Percentiles rank a stretch among this genome's conserved stretches.
phyloP scores from a whole-genome alignment of 2,888 invertebrate genomes.

The Euplagia quadripunctaria region DNA sequence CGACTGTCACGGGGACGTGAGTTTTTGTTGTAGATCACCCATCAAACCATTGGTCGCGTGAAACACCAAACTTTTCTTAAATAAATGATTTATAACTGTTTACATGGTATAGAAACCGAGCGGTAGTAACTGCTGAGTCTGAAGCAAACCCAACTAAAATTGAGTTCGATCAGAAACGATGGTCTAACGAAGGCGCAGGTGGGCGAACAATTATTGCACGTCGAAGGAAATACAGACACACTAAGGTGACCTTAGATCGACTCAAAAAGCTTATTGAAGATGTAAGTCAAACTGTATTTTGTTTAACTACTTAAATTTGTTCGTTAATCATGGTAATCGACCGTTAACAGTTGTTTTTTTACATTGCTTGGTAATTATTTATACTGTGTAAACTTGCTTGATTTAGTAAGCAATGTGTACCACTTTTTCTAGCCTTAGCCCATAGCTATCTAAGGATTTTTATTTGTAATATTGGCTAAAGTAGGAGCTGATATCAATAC shows the following conservation, averaged over 20 bases:
- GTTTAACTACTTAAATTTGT: not conserved
- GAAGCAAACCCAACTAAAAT: constrained; percentile 75
- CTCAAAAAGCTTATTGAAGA: constrained; percentile 68
- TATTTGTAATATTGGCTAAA: not conserved
- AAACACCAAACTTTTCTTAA: too few relatives aligned
- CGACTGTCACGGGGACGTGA: too few relatives aligned
- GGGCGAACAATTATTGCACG: constrained; percentile 63
- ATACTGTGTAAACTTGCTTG: not conserved
- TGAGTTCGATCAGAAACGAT: constrained; percentile 74
- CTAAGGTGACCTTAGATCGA: constrained; percentile 57
- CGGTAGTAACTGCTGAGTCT: constrained; percentile 76
- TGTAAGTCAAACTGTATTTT: constrained; percentile 56
- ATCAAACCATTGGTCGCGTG: too few relatives aligned
- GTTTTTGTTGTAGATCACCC: too few relatives aligned
- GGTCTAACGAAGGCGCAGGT: constrained; percentile 74
- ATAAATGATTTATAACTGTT: too few relatives aligned
- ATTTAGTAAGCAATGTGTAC: not conserved
- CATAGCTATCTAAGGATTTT: too few relatives aligned
- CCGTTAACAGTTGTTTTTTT: not conserved
- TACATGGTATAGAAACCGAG: constrained; percentile 63
- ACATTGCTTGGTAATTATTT: not conserved
- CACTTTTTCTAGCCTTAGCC: too few relatives aligned
- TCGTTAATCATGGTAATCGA: not conserved
- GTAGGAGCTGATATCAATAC: not conserved
- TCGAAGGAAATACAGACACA: constrained; percentile 66